Conservation (phyloP, 2,888 invertebrate species). For the Cosmorhoe ocellata region DNA sequence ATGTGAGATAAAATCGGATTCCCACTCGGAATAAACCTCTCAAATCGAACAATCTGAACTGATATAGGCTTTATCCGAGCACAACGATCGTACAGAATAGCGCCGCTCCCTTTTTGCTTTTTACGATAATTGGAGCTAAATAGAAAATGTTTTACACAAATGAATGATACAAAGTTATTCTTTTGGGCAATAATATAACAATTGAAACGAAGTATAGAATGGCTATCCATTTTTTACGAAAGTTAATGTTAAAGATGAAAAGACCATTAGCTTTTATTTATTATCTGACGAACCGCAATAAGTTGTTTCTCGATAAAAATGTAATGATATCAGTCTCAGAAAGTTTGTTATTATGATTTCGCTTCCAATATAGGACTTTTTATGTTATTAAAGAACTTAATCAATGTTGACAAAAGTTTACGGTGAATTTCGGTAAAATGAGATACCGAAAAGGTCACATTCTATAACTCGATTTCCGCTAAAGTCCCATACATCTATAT, state of each 20-base stretch:
- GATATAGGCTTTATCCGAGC: constrained; percentile 31
- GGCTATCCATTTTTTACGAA: background rate
- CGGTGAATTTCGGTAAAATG: constrained; percentile 30
- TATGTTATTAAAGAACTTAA: constrained; percentile 19
- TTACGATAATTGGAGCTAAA: constrained; percentile 36
- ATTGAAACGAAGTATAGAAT: background rate
- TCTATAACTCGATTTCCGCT: constrained; percentile 41
- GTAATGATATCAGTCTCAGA: background rate
- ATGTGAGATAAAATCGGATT: constrained; percentile 61
- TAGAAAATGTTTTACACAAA: constrained; percentile 19
- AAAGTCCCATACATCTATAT: constrained; percentile 41
- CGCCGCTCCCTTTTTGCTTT: constrained; percentile 34
- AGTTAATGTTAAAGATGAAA: background rate
- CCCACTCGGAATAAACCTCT: constrained; percentile 47
- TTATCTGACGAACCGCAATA: too few relatives aligned
- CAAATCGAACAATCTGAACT: constrained; percentile 44
- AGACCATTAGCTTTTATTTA: constrained; percentile 1
- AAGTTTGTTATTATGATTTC: constrained; percentile 8
- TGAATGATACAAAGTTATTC: background rate
- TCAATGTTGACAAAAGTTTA: constrained; percentile 24
- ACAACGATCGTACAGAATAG: constrained; percentile 36
- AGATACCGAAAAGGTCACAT: constrained; percentile 28
- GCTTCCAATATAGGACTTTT: constrained; percentile 15
- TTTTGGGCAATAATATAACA: background rate
- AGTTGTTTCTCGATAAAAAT: too few relatives aligned